These are phyloP conservation scores for Eupeodes corollae DNA, from an alignment of 1,140 invertebrate species.

Conservation along the genomic window DNA sequence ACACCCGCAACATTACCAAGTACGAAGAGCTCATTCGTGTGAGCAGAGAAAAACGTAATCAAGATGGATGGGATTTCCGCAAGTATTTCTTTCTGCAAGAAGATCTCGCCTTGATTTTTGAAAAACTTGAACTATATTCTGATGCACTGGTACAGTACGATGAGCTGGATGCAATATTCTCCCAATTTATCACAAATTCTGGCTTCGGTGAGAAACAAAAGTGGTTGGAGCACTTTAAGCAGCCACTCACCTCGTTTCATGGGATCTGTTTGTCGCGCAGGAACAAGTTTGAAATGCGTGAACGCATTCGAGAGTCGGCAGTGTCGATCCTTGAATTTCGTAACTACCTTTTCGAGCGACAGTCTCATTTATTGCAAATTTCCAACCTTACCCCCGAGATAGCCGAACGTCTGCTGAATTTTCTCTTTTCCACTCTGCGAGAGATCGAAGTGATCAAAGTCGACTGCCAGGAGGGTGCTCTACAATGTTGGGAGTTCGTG, in stretches of 20 bases:
- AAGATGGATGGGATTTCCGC: constrained; percentile 86
- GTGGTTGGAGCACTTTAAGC: constrained; percentile 69
- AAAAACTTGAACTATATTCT: constrained; percentile 86
- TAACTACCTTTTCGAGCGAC: constrained; percentile 88
- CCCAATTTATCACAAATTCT: constrained; percentile 90
- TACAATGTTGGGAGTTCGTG: constrained; percentile 87
- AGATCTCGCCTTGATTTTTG: constrained; percentile 87
- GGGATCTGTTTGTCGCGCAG: constrained; percentile 62
- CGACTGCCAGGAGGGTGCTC: constrained; percentile 61
- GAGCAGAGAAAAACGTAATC: constrained; percentile 80
- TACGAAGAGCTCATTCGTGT: constrained; percentile 88
- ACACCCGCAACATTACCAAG: constrained; percentile 70
- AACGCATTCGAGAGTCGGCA: constrained; percentile 56
- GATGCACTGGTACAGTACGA: constrained; percentile 95
- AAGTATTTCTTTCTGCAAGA: constrained; percentile 91
- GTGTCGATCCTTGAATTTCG: constrained; percentile 79
- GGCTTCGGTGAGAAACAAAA: constrained; percentile 68
- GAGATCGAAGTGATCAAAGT: constrained; percentile 32
- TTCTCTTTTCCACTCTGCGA: constrained; percentile 31
- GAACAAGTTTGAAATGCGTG: constrained; percentile 55
- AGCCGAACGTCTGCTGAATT: constrained; percentile 26
- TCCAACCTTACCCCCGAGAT: constrained; percentile 30
- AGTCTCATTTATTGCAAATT: constrained; percentile 50
- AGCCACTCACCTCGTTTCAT: constrained; percentile 66
- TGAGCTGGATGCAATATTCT: constrained; percentile 92